Conservation (phyloP, 2,113 vertebrate genomes). For the Solea solea region DNA sequence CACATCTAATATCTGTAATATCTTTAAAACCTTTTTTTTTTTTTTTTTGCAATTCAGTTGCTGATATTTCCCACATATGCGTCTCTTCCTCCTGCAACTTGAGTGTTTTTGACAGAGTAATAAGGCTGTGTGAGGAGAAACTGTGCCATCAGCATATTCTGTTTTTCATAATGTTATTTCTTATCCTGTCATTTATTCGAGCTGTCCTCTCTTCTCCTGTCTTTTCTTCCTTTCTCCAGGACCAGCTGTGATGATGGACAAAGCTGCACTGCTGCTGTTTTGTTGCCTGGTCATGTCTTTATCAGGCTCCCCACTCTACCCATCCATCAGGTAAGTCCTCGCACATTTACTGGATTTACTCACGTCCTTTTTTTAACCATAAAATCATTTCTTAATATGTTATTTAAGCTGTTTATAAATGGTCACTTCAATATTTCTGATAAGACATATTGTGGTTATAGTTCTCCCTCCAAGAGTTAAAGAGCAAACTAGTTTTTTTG, state of each 20-base stretch:
- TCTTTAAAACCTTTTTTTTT: background rate
- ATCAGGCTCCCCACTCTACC: conserved; percentile 82
- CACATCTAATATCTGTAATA: background rate
- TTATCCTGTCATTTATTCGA: conserved; percentile 55
- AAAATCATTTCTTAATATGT: too few species aligned
- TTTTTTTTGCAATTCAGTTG: background rate
- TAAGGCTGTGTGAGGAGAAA: conserved; percentile 54
- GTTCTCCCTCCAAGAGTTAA: too few species aligned
- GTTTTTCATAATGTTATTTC: conserved; percentile 64
- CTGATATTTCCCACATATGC: background rate
- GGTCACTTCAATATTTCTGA: too few species aligned
- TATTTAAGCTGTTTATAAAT: too few species aligned
- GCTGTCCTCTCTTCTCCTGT: conserved; percentile 49
- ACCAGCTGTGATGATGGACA: conserved; percentile 83
- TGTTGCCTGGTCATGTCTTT: conserved; percentile 84
- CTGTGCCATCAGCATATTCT: conserved; percentile 53
- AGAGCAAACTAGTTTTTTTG: too few species aligned
- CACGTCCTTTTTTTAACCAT: background rate
- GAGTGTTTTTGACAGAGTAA: conserved; percentile 33
- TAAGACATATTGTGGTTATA: too few species aligned
- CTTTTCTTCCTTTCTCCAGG: conserved; percentile 55
- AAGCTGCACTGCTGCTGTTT: conserved; percentile 83
- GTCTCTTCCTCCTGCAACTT: conserved; percentile 26
- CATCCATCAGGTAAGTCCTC: conserved; percentile 86
- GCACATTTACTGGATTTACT: background rate